phyloP scores from a whole-genome alignment of 2,113 vertebrate genomes.

The Grus americana region DNA sequence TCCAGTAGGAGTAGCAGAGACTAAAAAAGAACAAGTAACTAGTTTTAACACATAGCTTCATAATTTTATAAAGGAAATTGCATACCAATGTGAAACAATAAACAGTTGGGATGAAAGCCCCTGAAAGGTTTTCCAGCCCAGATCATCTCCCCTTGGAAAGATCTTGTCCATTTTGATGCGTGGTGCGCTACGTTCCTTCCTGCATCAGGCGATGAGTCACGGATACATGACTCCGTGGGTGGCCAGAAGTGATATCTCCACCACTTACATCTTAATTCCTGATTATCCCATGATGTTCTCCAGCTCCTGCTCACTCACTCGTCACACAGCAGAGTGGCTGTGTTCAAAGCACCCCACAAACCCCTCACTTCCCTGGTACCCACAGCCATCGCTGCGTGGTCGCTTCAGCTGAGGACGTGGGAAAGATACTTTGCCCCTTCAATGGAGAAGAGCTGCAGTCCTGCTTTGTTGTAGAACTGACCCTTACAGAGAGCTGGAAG shows the following conservation, averaged over 20 bases:
- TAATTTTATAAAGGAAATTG: not conserved
- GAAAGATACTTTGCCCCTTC: not conserved
- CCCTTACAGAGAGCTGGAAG: not conserved
- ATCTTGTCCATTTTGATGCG: constrained; percentile 42
- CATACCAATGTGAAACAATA: not conserved
- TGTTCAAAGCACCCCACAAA: not conserved
- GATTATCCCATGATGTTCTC: constrained; percentile 60
- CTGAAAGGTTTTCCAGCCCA: not conserved
- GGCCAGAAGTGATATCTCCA: constrained; percentile 62
- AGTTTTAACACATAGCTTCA: not conserved
- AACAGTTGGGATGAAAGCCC: not conserved
- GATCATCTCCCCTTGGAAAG: constrained; percentile 9
- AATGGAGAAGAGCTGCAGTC: not conserved
- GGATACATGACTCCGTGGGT: constrained; percentile 60
- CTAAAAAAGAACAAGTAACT: not conserved
- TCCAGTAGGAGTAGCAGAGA: constrained; percentile 1
- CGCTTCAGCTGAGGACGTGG: rapidly evolving
- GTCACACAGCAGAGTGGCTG: not conserved
- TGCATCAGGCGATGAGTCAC: constrained; percentile 62
- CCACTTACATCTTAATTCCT: constrained; percentile 48
- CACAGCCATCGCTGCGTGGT: too few species aligned
- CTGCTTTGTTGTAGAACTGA: not conserved
- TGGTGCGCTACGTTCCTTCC: constrained; percentile 20
- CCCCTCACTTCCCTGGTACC: not conserved
- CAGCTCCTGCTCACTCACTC: not conserved